These are phyloP conservation scores for Pteronotus mesoamericanus DNA, from an alignment of 2,797 vertebrate species.

Conservation along the genomic window DNA sequence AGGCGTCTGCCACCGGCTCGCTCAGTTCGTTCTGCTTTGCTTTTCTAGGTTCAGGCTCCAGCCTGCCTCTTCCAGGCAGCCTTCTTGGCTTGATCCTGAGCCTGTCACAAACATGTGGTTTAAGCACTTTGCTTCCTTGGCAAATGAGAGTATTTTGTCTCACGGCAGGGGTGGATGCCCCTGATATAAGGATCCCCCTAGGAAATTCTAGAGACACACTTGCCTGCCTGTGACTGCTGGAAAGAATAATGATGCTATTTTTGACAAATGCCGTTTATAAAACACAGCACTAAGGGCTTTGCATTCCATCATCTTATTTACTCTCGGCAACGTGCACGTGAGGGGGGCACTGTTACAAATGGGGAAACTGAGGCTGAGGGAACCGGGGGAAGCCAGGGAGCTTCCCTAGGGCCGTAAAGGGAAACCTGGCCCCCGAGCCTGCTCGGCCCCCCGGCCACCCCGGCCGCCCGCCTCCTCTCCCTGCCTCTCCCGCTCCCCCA, in stretches of 20 bases:
- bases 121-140: background rate
- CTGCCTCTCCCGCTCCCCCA: background rate
- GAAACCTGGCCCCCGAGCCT: background rate
- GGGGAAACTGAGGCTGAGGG: background rate
- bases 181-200: accelerated
- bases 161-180: accelerated
- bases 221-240: background rate
- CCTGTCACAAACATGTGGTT: too few species aligned
- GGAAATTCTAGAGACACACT: too few species aligned
- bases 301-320: background rate
- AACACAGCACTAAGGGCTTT: background rate
- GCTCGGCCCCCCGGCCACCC: accelerated
- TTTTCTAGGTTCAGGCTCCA: background rate
- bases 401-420: accelerated
- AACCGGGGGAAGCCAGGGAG: accelerated
- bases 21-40: accelerated
- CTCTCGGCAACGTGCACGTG: accelerated
- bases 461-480: background rate
- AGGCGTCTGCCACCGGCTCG: accelerated
- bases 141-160: background rate
- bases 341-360: background rate
- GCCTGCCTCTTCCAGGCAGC: background rate
- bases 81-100: background rate
- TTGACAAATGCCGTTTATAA: background rate
- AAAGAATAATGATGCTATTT: background rate